A percentile compares a stretch with the other conserved stretches of the same genome.
Evolutionary conservation across 1,140 invertebrate genomes (phyloP).

Genomic region (Drosophila orosa): DNA sequence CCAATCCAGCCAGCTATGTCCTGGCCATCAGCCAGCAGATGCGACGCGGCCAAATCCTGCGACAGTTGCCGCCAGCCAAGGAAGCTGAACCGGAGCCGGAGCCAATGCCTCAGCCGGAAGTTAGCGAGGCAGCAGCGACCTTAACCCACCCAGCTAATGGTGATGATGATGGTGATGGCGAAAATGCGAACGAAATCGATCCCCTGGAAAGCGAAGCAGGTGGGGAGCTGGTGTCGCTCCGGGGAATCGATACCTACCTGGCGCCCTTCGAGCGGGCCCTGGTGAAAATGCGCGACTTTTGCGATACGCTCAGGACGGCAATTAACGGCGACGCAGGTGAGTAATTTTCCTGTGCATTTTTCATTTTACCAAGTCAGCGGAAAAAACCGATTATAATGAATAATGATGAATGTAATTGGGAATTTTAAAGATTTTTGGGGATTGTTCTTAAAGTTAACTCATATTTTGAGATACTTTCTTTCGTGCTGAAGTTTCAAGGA

Average conservation of each 20-base stretch:
- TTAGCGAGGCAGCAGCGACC: constrained; percentile 20
- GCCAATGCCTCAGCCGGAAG: constrained; percentile 61
- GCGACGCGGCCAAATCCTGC: constrained; percentile 43
- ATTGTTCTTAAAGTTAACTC: not conserved
- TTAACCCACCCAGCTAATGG: constrained; percentile 35
- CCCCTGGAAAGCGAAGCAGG: constrained; percentile 2
- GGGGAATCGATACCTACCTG: constrained; percentile 45
- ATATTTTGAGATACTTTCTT: not conserved
- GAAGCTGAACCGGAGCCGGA: constrained; percentile 13
- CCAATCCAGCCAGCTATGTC: constrained; percentile 61
- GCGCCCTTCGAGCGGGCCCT: constrained; percentile 52
- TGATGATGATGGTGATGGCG: constrained; percentile 32
- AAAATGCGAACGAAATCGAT: constrained; percentile 19
- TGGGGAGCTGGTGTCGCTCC: constrained; percentile 11
- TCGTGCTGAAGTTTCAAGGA: not conserved
- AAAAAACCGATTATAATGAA: not conserved
- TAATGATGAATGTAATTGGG: not conserved
- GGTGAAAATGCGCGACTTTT: constrained; percentile 62
- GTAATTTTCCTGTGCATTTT: constrained; percentile 17
- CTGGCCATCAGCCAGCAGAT: constrained; percentile 69
- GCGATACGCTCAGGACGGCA: constrained; percentile 58
- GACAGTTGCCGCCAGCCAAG: constrained; percentile 51
- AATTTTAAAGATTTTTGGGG: not conserved
- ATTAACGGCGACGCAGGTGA: constrained; percentile 57
- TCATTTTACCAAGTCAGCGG: constrained; percentile 18